phyloP scores from a whole-genome alignment of 1,140 invertebrate species.

The Gerris buenoi region DNA sequence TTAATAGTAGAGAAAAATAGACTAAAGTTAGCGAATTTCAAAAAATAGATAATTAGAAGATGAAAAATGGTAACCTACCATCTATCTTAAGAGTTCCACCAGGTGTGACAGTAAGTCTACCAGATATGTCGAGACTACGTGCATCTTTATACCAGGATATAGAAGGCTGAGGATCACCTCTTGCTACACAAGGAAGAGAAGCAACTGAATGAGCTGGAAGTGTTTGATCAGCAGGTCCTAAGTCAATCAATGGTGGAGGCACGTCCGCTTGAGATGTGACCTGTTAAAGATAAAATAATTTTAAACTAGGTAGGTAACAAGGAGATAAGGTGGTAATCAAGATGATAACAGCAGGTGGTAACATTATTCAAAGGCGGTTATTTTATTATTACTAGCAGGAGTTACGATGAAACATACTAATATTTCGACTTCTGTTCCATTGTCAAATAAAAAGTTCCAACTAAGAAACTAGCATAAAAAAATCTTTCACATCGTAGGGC shows the following conservation, averaged over 20 bases:
- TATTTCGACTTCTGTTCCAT: too few species aligned
- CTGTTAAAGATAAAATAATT: constrained; percentile 26
- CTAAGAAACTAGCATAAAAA: too few species aligned
- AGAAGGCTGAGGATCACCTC: constrained; percentile 49
- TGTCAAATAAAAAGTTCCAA: too few species aligned
- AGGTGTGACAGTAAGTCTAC: constrained; percentile 39
- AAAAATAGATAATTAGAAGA: too few species aligned
- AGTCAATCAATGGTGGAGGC: constrained; percentile 71
- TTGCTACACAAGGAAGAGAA: constrained; percentile 64
- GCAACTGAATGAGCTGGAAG: constrained; percentile 61
- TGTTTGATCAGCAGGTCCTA: constrained; percentile 80
- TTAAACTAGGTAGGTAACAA: constrained; percentile 2
- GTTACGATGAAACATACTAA: too few species aligned
- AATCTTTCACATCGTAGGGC: too few species aligned
- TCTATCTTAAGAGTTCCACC: constrained; percentile 66
- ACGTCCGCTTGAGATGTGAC: constrained; percentile 58
- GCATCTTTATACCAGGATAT: constrained; percentile 60
- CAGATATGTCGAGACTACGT: constrained; percentile 32
- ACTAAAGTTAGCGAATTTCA: too few species aligned
- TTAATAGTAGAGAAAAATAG: too few species aligned
- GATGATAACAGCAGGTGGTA: not conserved
- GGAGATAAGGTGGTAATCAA: constrained; percentile 12
- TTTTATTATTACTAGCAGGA: too few species aligned
- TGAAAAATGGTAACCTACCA: constrained; percentile 35
- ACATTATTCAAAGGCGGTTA: too few species aligned